Evolutionary conservation across 2,797 vertebrate genomes (phyloP).

Genomic region (Urophycis tenuis): DNA sequence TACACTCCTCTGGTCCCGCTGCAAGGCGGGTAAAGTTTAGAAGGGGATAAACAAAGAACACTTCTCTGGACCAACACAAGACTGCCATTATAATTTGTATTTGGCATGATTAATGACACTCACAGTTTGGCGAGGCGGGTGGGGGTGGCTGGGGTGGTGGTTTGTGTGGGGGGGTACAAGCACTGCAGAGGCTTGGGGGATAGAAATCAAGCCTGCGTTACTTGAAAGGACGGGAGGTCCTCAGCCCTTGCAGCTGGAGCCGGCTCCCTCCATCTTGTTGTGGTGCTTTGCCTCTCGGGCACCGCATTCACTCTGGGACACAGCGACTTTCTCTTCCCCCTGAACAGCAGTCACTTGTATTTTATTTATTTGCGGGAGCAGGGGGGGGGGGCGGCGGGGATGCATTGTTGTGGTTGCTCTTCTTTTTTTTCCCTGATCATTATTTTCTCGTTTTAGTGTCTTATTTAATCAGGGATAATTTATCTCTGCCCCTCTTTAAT

Average conservation of each 20-base stretch:
- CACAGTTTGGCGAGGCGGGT: slow-evolving; percentile 38
- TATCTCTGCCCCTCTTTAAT: slow-evolving; percentile 75
- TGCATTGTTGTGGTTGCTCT: neutral
- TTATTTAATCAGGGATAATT: slow-evolving; percentile 72
- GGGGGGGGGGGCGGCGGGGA: neutral
- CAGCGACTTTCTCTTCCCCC: slow-evolving; percentile 21
- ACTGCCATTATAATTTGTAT: slow-evolving; percentile 68
- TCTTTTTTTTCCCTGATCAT: slow-evolving; percentile 55
- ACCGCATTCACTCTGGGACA: slow-evolving; percentile 38
- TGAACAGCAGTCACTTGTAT: neutral
- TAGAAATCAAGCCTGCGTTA: slow-evolving; percentile 38
- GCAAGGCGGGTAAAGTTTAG: slow-evolving; percentile 40
- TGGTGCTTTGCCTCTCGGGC: slow-evolving; percentile 42
- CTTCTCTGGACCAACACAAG: slow-evolving; percentile 42
- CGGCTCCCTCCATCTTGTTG: slow-evolving; percentile 45
- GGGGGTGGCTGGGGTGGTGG: neutral
- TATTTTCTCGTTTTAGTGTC: slow-evolving; percentile 71
- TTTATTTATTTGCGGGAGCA: neutral
- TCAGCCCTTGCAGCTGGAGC: slow-evolving; percentile 33
- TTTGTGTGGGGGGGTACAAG: slow-evolving; percentile 41
- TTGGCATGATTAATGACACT: slow-evolving; percentile 71
- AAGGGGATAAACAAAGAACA: slow-evolving; percentile 50
- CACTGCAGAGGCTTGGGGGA: slow-evolving; percentile 40
- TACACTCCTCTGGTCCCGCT: slow-evolving; percentile 32
- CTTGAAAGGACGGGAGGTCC: slow-evolving; percentile 56